These are phyloP conservation scores for Eumeta japonica DNA, from an alignment of 1,140 invertebrate species.

Conservation along the genomic window DNA sequence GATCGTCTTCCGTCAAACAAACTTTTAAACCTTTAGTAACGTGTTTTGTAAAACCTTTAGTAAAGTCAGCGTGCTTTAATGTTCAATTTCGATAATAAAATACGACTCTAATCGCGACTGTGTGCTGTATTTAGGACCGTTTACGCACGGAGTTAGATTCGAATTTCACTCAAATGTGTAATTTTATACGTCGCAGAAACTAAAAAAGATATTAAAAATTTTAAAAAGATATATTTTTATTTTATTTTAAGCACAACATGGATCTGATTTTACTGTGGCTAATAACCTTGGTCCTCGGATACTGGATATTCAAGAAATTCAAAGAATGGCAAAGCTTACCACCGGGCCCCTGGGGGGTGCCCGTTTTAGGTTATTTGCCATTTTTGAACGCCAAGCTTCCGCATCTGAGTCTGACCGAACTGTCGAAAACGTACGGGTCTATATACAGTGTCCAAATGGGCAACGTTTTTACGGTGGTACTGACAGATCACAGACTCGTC, in stretches of 20 bases:
- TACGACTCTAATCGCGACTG: no score
- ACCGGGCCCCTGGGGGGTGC: slow-evolving; percentile 76
- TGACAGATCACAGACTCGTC: slow-evolving; percentile 71
- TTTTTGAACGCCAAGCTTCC: slow-evolving; percentile 67
- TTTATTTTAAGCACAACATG: slow-evolving; percentile 30
- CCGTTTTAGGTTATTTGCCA: slow-evolving; percentile 75
- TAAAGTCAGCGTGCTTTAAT: no score
- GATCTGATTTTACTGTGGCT: slow-evolving; percentile 38
- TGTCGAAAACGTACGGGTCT: slow-evolving; percentile 67
- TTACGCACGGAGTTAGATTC: no score
- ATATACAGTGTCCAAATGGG: slow-evolving; percentile 74
- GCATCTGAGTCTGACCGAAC: slow-evolving; percentile 65
- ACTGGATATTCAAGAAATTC: slow-evolving; percentile 42
- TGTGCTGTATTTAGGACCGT: no score
- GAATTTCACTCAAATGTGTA: no score
- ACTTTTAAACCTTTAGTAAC: no score
- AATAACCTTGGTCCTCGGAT: slow-evolving; percentile 34
- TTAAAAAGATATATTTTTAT: no score
- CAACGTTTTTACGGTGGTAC: slow-evolving; percentile 68
- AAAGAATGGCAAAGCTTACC: slow-evolving; percentile 56
- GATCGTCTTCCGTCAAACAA: no score
- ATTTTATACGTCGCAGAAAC: no score
- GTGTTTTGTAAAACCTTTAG: no score
- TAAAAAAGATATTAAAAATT: no score
- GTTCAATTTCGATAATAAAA: no score